Evolutionary conservation across 2,888 invertebrate genomes (phyloP), one percentile per base, ranked within the genome.

Genomic region (Steinernema carpocapsae): DNA sequence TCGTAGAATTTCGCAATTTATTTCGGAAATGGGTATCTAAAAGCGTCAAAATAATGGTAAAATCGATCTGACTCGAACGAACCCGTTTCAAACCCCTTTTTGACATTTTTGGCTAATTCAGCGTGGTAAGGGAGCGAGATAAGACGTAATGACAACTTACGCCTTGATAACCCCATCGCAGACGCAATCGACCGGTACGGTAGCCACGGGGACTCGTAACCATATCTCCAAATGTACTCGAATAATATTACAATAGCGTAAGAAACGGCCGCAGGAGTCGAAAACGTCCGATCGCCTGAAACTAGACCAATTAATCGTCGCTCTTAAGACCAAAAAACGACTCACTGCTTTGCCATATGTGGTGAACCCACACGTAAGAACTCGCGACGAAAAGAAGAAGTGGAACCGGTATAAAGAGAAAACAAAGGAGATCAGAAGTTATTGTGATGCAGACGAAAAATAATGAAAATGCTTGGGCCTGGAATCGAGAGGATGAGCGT

Each of bases 381-480:
- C 95, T 95, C 87, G 97, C 97, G 79, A 94, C 94, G 89, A 97
- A 96, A 90, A 82, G 77, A 19, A 83, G 72, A 72, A 78, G 73
- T 71, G 78, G 80, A 82, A 96, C 93, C 83, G 97, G 97, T 91
- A 99, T 95, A 90, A 97, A 95, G 91, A 97, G 94, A 91, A 94
- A 95, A 91, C 96, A 97, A 90, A 97, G 93, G 92, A 97, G 93
- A 90, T 97, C 97, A 86, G 97, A 95, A 82, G 96, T 96, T 86
- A 97, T 92, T 83, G 96, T 95, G 89, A 97, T 93, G 90, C 94
- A 95, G 88, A 97, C 94, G 91, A 97, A 97, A 91, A 97, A 94
- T 88, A 96, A 93, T 87, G 96, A 95, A 90, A 97, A 97, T 89
- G 95, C 95, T 94, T 95, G 91, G 24, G 56, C 56, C 56, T 56